Evolutionary conservation across 2,888 invertebrate species (phyloP), one percentile per base, ranked within the genome.

Genomic region (Vannuccia rotundouncinata): DNA sequence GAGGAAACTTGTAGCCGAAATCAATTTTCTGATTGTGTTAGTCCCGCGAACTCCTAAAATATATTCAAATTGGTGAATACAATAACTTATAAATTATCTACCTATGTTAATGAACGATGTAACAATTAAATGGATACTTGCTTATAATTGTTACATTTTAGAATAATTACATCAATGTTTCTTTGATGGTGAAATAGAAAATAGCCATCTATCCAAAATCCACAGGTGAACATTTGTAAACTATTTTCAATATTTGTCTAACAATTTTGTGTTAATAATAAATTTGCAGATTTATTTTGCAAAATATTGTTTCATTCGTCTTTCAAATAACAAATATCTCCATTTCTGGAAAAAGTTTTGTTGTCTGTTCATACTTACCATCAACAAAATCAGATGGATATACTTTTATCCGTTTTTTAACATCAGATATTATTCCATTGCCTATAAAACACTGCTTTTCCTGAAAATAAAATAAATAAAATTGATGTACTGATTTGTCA

Each of bases 1-100:
- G 31, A 90, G 86, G 84, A 90, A 90, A 82, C 89, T 85, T n/a
- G 89, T 88, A 1, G 89, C 88, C 25, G 89, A 89, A 78, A 89
- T 85, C 29, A 88, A 87, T 84, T 90, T 90, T 80, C 89, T 89
- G 79, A 89, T 83, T 66, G 89, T 88, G 81, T 86, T 85, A 73
- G 84, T 84, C 79, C 89, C 89, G n/a, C 85, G 84, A 79, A 89
- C 83, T 29, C 89, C 87, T 87, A 76, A 60, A 83, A 81, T 0
- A 77, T 45, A 17, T 5, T 10, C 45, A 45, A 5, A 75, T 29
- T 5, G 29, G 17, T 10, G 76, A 28, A 13, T 27, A 5, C 76
- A 28, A 17, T 29, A 78, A 45, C 17, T 29, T 76, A 17, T n/a
- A 29, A 22, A 25, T 27, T 25, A 0, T 1, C 17, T 31, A 25